Evolutionary conservation across 1,140 invertebrate species (phyloP).

Genomic region (Pseudomyrmex flavicornis): DNA sequence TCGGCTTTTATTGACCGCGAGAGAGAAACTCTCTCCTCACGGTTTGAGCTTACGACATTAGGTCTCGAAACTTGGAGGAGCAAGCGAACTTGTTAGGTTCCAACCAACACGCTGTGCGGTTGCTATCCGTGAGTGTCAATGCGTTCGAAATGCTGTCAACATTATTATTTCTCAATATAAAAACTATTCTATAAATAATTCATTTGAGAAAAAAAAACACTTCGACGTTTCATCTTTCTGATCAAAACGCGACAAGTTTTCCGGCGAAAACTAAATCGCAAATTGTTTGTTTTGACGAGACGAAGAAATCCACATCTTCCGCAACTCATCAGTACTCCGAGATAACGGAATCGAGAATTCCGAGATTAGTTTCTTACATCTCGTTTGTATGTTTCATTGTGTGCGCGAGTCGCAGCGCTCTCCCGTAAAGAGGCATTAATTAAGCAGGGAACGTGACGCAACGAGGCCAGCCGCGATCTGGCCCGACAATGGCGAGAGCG

Average conservation of each 20-base stretch:
- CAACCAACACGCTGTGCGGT: neutral
- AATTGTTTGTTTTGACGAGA: no score
- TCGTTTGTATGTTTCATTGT: conserved; percentile 32
- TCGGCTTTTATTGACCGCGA: neutral
- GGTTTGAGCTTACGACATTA: neutral
- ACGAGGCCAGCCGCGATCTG: conserved; percentile 35
- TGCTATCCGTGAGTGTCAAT: neutral
- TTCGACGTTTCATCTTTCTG: no score
- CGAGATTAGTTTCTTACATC: neutral
- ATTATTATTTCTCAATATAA: no score
- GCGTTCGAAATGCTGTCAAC: no score
- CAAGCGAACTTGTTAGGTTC: neutral
- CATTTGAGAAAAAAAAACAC: neutral
- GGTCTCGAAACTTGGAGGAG: neutral
- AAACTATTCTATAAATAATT: neutral
- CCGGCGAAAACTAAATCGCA: no score
- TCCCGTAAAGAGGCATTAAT: conserved; percentile 62
- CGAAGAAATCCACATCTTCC: no score
- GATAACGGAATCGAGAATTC: neutral
- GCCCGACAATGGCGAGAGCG: conserved; percentile 59
- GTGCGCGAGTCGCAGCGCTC: conserved; percentile 28
- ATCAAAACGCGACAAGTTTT: no score
- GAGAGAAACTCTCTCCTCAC: neutral
- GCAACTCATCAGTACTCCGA: neutral
- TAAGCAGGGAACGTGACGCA: conserved; percentile 62